A percentile compares a stretch with the other conserved stretches of the same genome.
phyloP scores from a whole-genome alignment of 2,797 vertebrate genomes.

The Dryobates pubescens region DNA sequence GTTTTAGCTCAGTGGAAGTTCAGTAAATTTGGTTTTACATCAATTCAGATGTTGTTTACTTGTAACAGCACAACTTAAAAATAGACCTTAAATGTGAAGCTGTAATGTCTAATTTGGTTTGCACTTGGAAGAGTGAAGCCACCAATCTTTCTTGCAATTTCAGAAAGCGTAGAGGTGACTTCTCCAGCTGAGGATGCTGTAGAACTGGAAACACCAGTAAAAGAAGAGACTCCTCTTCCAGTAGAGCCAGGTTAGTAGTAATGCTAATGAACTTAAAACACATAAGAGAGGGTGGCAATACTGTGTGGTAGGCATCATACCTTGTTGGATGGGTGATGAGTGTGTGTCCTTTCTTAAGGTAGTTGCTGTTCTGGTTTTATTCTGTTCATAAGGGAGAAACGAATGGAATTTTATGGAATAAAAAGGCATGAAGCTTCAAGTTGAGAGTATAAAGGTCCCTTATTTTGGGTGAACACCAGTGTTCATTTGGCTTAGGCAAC shows the following conservation, averaged over 20 bases:
- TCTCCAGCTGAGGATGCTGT: constrained; percentile 63
- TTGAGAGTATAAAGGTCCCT: not conserved
- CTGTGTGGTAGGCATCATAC: not conserved
- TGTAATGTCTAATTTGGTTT: not conserved
- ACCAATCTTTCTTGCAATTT: constrained; percentile 31
- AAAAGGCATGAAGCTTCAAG: not conserved
- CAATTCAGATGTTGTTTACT: not conserved
- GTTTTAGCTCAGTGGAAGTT: not conserved
- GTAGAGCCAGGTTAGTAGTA: constrained; percentile 74
- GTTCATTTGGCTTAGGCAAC: not conserved
- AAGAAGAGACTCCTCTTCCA: constrained; percentile 72
- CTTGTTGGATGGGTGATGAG: not conserved
- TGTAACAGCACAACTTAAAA: not conserved
- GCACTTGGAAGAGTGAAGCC: not conserved
- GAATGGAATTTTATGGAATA: not conserved
- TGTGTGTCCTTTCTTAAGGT: not conserved
- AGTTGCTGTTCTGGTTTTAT: not conserved
- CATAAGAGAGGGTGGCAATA: not conserved
- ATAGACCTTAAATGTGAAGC: not conserved
- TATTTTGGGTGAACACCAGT: not conserved
- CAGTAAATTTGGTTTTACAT: not conserved
- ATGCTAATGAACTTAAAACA: not conserved
- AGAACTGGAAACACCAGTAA: constrained; percentile 72
- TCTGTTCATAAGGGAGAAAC: not conserved
- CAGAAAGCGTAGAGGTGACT: constrained; percentile 74